Base-by-base conservation (phyloP, 2,888 invertebrate genomes). In the Rotaria macrura region DNA sequence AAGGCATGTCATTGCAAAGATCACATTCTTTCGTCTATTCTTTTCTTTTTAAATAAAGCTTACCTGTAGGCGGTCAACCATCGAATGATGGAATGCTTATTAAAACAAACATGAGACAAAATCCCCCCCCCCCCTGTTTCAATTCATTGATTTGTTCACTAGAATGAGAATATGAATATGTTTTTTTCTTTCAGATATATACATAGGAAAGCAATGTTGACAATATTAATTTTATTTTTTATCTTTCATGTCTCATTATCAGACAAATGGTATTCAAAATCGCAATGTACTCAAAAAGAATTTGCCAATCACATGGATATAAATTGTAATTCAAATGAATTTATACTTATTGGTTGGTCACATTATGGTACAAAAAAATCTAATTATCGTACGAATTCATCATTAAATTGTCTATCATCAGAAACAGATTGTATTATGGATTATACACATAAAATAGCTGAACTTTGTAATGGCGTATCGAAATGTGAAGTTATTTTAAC, bases 391-490 rank as follows among this genome's bases (percentile, higher is more conserved):
- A 23, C 23, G 20, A n/a, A 34, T 65, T 65, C 65, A 10, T 29
- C 65, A 65, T 29, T 10, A 29, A 29, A 65, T 29, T 65, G 65
- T 29, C 9, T 29, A 65, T 52, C 84, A 34, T 40, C 9, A 40
- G 85, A 85, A 54, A 49, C 38, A 14, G 85, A 85, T 54, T 85
- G 85, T 74, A 84, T 84, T 84, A 85, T 85, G 85, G 84, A 85
- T 84, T 85, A 84, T 74, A 85, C 85, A 20, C 72, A 84, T 65
- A 85, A 85, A 74, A 85, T 85, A 49, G 85, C 85, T 54, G 85
- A 85, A 84, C 84, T 84, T 20, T 85, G 85, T 43, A 85, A 85
- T 57, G 85, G 85, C 40, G 47, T 47, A 52, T 57, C 84, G 9
- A 47, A 84, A 40, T 85, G 85, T 54, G 74, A 84, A 29, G 40